A percentile compares a stretch with the other conserved stretches of the same genome.
Evolutionary conservation across 2,113 vertebrate species (phyloP).

Genomic region (Glareola pratincola): DNA sequence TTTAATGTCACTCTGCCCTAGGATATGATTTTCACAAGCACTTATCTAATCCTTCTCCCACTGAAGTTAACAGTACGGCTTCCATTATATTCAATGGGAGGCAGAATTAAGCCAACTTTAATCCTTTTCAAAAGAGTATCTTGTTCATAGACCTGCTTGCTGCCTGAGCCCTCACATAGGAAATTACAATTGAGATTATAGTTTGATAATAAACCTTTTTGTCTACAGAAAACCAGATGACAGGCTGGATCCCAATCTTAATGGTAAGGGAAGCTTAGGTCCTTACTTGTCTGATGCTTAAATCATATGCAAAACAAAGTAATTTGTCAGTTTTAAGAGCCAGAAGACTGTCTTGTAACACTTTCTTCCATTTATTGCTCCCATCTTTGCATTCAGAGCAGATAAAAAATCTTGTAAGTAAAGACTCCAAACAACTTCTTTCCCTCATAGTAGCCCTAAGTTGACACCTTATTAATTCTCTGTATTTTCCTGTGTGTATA

Average conservation of each 20-base stretch:
- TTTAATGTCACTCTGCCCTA: background rate
- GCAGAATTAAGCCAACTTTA: background rate
- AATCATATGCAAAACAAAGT: background rate
- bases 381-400: background rate
- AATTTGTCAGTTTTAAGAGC: background rate
- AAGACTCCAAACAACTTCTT: background rate
- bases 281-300: background rate
- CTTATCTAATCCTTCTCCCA: background rate
- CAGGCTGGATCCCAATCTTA: background rate
- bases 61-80: background rate
- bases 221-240: background rate
- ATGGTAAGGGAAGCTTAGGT: background rate
- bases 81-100: background rate
- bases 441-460: background rate
- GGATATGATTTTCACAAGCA: background rate
- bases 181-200: background rate
- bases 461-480: background rate
- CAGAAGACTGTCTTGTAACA: background rate
- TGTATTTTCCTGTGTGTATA: background rate
- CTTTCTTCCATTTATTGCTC: background rate
- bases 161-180: background rate
- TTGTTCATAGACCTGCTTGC: background rate
- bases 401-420: background rate
- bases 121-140: background rate
- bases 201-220: background rate